Percentiles rank a stretch among this genome's conserved stretches.
Evolutionary conservation across 92 coral and sea anemone species (phyloP).

Genomic region (Porites divaricata): DNA sequence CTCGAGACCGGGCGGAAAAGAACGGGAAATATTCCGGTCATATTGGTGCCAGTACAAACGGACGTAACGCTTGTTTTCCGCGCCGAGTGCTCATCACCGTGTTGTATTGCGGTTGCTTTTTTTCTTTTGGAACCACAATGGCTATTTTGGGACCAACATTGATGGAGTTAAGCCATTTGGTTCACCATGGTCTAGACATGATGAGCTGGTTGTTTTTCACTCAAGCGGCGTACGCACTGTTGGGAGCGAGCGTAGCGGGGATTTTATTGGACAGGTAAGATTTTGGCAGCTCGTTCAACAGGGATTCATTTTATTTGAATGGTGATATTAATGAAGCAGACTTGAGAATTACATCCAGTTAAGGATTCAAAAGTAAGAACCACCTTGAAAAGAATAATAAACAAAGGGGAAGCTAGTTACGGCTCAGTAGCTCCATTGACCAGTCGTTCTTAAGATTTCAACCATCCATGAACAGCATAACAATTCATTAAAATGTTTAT

Average conservation of each 20-base stretch:
- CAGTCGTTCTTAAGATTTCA: not conserved
- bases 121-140: conserved; percentile 94
- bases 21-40: conserved; percentile 1
- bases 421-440: not conserved
- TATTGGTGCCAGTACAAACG: conserved; percentile 19
- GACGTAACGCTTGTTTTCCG: conserved; percentile 27
- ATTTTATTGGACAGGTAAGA: conserved; percentile 87
- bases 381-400: not conserved
- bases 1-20: conserved; percentile 57
- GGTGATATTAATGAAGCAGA: too few species aligned
- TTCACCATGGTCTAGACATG: conserved; percentile 79
- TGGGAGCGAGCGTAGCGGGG: conserved; percentile 95
- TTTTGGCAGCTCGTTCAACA: too few species aligned
- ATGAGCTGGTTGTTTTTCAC: conserved; percentile 95
- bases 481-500: too few species aligned
- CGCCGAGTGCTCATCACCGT: conserved; percentile 65
- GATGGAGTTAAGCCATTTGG: conserved; percentile 79
- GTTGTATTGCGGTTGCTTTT: conserved; percentile 90
- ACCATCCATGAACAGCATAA: not conserved
- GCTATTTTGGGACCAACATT: conserved; percentile 91
- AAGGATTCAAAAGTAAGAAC: too few species aligned
- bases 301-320: too few species aligned
- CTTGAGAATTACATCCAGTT: too few species aligned
- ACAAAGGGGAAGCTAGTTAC: not conserved
- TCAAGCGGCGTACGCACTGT: conserved; percentile 82